Conservation (phyloP, 2,888 invertebrate species). For the Sabatieria punctata region DNA sequence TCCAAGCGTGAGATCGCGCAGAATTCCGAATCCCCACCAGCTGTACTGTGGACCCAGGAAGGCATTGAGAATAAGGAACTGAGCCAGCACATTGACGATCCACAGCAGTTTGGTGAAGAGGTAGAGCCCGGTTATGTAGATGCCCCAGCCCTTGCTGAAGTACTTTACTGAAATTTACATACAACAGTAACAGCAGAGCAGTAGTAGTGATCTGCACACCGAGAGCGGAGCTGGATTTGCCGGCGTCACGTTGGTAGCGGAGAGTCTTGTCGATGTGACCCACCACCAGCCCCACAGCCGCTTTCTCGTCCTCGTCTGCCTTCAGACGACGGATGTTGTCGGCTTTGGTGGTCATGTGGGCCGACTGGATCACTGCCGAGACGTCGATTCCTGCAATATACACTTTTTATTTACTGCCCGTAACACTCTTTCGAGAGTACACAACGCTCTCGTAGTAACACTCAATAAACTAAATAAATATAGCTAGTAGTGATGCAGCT, state of each 20-base stretch:
- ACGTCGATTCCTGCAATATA: too few relatives aligned
- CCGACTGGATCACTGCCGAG: too few relatives aligned
- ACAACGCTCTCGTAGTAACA: too few relatives aligned
- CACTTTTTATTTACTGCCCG: too few relatives aligned
- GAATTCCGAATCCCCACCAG: constrained; percentile 9
- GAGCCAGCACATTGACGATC: constrained; percentile 27
- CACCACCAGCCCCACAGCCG: neutral
- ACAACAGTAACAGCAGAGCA: neutral
- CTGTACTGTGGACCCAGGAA: constrained; percentile 19
- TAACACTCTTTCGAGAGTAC: too few relatives aligned
- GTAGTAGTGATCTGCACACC: neutral
- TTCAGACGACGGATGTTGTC: too few relatives aligned
- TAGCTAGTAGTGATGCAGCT: too few relatives aligned
- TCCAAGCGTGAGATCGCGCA: constrained; percentile 3
- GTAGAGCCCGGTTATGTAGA: constrained; percentile 22
- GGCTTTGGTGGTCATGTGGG: too few relatives aligned
- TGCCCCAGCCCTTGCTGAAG: neutral
- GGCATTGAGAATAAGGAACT: constrained; percentile 27
- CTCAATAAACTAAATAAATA: too few relatives aligned
- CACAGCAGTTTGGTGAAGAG: constrained; percentile 28
- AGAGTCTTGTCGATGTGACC: neutral
- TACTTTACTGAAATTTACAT: neutral
- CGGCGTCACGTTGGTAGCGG: neutral
- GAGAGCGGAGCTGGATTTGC: neutral
- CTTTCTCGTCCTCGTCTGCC: too few relatives aligned